Evolutionary conservation across 2,888 invertebrate genomes (phyloP).

Genomic region (Volucella inanis): DNA sequence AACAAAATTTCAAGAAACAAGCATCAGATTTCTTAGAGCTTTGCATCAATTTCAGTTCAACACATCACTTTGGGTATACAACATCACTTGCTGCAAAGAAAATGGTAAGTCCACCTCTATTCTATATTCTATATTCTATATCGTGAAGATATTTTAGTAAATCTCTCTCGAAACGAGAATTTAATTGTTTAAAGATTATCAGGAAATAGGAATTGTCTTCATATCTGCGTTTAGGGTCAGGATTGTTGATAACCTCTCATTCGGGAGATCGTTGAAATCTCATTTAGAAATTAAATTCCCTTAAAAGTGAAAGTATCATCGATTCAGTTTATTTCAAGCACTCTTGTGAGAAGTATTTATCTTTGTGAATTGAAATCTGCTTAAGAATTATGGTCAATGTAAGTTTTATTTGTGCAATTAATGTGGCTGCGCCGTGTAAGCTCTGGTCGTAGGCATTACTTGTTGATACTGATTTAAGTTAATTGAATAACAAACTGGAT

Average conservation of each 20-base stretch:
- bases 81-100: constrained; percentile 37
- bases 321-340: constrained; percentile 6
- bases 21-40: constrained; percentile 46
- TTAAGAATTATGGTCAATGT: constrained; percentile 22
- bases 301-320: constrained; percentile 37
- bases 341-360: background rate
- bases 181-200: constrained; percentile 48
- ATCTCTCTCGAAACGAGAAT: background rate
- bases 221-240: constrained; percentile 26
- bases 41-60: constrained; percentile 52
- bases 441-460: background rate
- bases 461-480: background rate
- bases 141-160: constrained; percentile 62
- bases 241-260: constrained; percentile 54
- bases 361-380: background rate
- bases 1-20: constrained; percentile 25
- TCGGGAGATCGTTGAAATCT: constrained; percentile 10
- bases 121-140: no score
- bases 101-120: constrained; percentile 64
- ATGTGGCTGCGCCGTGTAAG: no score
- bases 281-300: background rate
- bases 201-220: background rate
- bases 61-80: constrained; percentile 42
- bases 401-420: background rate
- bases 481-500: no score